These are phyloP conservation scores for Phataginus tricuspis DNA, from an alignment of 2,797 vertebrate species.

Conservation along the genomic window DNA sequence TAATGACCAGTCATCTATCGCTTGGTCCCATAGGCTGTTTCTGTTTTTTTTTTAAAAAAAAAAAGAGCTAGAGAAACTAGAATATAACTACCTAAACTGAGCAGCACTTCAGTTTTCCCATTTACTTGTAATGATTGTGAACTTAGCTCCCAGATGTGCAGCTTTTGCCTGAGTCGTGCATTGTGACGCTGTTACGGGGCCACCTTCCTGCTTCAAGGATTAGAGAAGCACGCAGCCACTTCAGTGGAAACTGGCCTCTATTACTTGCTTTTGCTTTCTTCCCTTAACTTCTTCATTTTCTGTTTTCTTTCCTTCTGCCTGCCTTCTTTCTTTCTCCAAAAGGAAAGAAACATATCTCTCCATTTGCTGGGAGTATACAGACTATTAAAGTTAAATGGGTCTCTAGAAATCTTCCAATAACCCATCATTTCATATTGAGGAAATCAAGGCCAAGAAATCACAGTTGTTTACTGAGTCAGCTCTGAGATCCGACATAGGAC, in stretches of 20 bases:
- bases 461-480: neutral
- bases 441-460: conserved; percentile 17
- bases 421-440: neutral
- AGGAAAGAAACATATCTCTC: conserved; percentile 23
- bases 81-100: conserved; percentile 22
- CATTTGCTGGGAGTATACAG: neutral
- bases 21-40: conserved; percentile 60
- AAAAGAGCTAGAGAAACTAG: neutral
- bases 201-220: neutral
- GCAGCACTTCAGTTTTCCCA: neutral
- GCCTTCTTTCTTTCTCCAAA: neutral
- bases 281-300: neutral
- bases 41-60: neutral
- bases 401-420: conserved; percentile 13
- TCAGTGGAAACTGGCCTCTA: neutral
- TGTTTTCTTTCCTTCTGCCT: neutral
- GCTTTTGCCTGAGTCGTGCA: neutral
- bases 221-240: neutral
- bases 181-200: neutral
- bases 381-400: neutral
- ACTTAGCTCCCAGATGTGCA: neutral
- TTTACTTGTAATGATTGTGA: conserved; percentile 57
- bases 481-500: neutral
- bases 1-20: conserved; percentile 63
- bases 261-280: neutral